Evolutionary conservation across 2,797 vertebrate species (phyloP), one percentile per base, ranked within the genome.

Genomic region (Pangasius larnaudii): DNA sequence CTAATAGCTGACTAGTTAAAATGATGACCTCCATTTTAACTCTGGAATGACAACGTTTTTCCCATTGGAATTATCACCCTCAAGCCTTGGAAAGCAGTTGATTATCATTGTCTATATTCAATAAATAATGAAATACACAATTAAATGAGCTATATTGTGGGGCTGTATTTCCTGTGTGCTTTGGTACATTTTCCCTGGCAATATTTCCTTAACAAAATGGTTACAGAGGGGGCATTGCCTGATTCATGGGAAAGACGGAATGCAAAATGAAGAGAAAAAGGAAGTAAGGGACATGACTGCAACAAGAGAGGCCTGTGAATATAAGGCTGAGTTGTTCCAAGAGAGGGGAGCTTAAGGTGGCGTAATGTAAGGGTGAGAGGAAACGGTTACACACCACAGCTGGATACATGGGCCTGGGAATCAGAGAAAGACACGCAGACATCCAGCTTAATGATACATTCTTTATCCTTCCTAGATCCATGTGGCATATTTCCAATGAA

Each of bases 1-100:
- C 85, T 89, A 92, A 92, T 93, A 90, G 90, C 85, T 91, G 84
- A 90, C 90, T 88, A 89, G 90, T 91, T 90, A 86, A 87, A 85
- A 84, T 74, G 33, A 88, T 84, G 86, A 90, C 86, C 88, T 87
- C 86, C 75, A 58, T 85, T 88, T 90, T 87, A 91, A 90, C 85
- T 87, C 75, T 86, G 80, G 75, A 91, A 91, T 89, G 74, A 77
- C 86, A 56, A 59, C 49, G 63, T 86, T 88, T 88, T 91, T 85
- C 65, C 22, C 88, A 33, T 51, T 82, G 82, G 82, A 91, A 87
- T 88, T 46, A 84, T 92, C 86, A 88, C 59, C 80, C 33, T 10
- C 71, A 42, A 84, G 61, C 61, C 33, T 10, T 88, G 24, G 80
- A 89, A 89, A 89, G n/a, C 65, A 83, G 87, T 86, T 74, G 58